Base-by-base conservation (phyloP, 2,113 vertebrate species). In the Microtus pennsylvanicus region DNA sequence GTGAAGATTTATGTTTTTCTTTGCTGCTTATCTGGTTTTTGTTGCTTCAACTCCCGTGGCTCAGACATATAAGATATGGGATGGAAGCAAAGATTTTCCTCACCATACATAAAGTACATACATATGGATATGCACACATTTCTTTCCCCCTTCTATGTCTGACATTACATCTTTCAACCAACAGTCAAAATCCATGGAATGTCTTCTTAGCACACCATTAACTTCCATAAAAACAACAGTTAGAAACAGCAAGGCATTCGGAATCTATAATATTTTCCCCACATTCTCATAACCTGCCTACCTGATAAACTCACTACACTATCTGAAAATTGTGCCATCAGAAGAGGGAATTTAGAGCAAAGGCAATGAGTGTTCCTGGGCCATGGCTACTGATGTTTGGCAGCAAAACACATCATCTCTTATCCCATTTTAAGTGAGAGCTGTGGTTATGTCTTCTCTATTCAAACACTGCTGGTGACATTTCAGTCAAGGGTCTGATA, bases 401-500 rank as follows among this genome's bases (percentile, higher is more conserved):
- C 22, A 38, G 4, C 6, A 55, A 35, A 55, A 38, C 47, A 38
- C 14, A 70, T n/a, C 52, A 38, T 72, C 47, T 72, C 47, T 87
- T 70, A 87, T 38, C 13, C 33, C 7, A 52, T 72, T 72, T 72
- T 24, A 52, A 3, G 28, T 69, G 19, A 70, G 19, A 87, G 63
- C 30, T 87, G 19, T 50, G 45, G 7, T 8, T 87, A 3, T 82
- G 65, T 50, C 19, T 35, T 70, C 21, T 38, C 12, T 87, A 24
- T 74, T 97, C 28, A 95, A 95, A 94, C 65, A 52, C 0, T 61
- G 10, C n/a, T 90, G 24, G 83, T 94, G 35, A 58, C 75, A 77
- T 50, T 35, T 80, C 35, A 90, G 91, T 8, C n/a, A 92, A 26
- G 72, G 10, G 80, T 55, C 50, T 50, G 80, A 87, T 63, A 24